Base-by-base conservation (phyloP, 2,797 vertebrate species). In the Gobio occitaniae region DNA sequence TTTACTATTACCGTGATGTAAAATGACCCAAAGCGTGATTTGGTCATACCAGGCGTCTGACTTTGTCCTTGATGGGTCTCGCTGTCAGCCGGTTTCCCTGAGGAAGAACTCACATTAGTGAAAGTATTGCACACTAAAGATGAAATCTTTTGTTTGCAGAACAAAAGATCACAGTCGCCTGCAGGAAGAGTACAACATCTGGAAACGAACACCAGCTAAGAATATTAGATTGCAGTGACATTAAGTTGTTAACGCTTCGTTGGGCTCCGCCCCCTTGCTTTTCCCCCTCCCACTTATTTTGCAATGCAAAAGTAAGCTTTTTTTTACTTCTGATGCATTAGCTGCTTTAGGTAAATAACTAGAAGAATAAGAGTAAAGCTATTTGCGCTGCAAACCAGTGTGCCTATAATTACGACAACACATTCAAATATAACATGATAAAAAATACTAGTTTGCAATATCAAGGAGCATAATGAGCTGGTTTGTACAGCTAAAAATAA, bases 31-130 rank as follows among this genome's bases (percentile, higher is more conserved):
- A 38, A 38, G 50, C 32, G 0, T n/a, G 50, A 54, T 76, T n/a
- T 13, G 50, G 17, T 76, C 78, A 69, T 38, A 52, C 13, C 32
- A 10, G 16, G 2, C 29, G 0, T 74, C 47, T 74, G 71, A 52
- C 48, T 70, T 81, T 29, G 79, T 71, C 79, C 50, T 41, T 59
- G 50, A 44, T 19, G 36, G 32, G 36, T 81, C 21, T 70, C 21
- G 10, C n/a, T 25, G 65, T 69, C 16, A 54, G 52, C 1, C 19
- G 6, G 52, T 9, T 54, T 21, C 52, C 19, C 52, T 19, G 17
- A 54, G 17, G 52, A 54, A 54, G 52, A 54, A 54, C 19, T 19
- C 6, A 19, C 52, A 48, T 59, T 48, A 25, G 12, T 32, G 38
- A 74, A 63, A 50, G 25, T 38, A 15, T 50, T 74, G 56, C 17